Percentiles rank a stretch among this genome's conserved stretches.
phyloP scores from a whole-genome alignment of 2,113 vertebrate species.

The Nannobrachium achirus region DNA sequence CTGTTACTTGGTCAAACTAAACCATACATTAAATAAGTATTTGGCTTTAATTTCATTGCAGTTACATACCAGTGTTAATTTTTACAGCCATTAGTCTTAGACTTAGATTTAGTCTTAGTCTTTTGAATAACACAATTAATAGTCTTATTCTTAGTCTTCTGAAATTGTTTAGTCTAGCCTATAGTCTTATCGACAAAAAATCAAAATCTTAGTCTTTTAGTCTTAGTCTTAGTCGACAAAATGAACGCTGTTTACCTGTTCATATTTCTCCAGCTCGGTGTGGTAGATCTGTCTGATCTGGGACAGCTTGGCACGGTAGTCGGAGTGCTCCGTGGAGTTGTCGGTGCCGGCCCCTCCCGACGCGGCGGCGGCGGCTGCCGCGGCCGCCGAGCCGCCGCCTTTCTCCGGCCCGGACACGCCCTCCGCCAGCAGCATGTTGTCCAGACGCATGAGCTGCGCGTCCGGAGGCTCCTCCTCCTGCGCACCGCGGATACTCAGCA shows the following conservation, averaged over 20 bases:
- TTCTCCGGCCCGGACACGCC: conserved; percentile 95
- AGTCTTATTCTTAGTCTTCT: no score
- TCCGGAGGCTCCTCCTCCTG: conserved; percentile 97
- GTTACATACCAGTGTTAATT: no score
- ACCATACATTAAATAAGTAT: no score
- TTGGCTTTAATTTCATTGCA: no score
- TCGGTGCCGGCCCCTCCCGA: conserved; percentile 88
- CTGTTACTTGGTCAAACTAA: no score
- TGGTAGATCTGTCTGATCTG: conserved; percentile 99
- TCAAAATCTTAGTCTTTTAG: no score
- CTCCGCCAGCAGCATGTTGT: conserved; percentile 98
- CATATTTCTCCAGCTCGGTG: conserved; percentile 98
- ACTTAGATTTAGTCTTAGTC: no score
- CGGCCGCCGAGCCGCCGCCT: conserved; percentile 90
- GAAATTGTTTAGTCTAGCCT: no score
- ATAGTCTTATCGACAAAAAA: no score
- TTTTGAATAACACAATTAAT: no score
- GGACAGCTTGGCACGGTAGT: conserved; percentile 95
- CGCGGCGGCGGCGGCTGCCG: conserved; percentile 87
- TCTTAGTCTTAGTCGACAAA: no score
- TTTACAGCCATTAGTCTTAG: no score
- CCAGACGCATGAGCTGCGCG: conserved; percentile 95
- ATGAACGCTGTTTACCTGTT: conserved; percentile 90
- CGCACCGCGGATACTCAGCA: conserved; percentile 95
- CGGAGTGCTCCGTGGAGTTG: conserved; percentile 94